Base-by-base conservation (phyloP, 1,140 invertebrate species). In the Neodiprion lecontei region DNA sequence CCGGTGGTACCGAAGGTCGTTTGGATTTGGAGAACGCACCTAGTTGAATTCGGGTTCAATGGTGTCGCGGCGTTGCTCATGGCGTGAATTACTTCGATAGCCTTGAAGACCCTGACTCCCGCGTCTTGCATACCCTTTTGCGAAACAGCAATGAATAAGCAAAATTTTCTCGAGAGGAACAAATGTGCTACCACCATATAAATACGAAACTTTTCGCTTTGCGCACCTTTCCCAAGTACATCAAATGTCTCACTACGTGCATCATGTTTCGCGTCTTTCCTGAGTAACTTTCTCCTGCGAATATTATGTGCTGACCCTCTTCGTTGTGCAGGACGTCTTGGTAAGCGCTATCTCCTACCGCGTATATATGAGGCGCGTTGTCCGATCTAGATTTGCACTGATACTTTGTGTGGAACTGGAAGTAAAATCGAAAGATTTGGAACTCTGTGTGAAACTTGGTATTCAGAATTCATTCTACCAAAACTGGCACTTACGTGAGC, bases 321-420 rank as follows among this genome's bases (percentile, higher is more conserved):
- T 95, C 91, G 87, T 94, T 94, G 83, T 96, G 96, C 73, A 95
- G 83, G 83, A 94, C 94, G 79, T 96, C 93, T 88, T 96, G 95
- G 86, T 95, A 96, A 48, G 95, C 95, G 70, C 92, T 92, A 79
- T 98, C 96, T 4, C 96, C 96, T 3, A 97, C 92, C 1, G 94
- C 92, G 86, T 94, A 98, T 76, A 98, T 94, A 82, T 98, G 97
- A 0, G 97, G 96, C 28, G 94, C 93, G 83, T 97, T 96, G 82
- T 97, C 96, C 14, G 95, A 96, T 79, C 96, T 92, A 0, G 94
- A 94, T 85, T 96, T 96, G 81, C 91, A 95, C 78, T 93, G 91
- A 82, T 97, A 97, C 85, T 94, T 95, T 77, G 90, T 90, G 75
- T 96, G 94, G 83, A 92, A 91, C 95, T 97, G 86, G 68, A 91